Conservation (phyloP, 2,888 invertebrate species). For the Eilema caniola region DNA sequence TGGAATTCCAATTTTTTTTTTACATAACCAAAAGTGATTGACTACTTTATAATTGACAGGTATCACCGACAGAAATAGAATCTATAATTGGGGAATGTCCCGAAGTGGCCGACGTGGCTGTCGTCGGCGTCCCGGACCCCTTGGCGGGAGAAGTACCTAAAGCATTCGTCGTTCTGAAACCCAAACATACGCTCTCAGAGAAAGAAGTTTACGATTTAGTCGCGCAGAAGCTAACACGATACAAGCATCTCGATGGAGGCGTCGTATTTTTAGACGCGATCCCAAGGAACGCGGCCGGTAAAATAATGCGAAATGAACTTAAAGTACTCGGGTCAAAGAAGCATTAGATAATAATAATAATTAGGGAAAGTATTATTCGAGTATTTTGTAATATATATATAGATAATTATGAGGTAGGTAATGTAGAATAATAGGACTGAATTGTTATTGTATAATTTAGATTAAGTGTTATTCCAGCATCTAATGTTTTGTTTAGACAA, state of each 20-base stretch:
- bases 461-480: constrained; percentile 46
- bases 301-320: constrained; percentile 91
- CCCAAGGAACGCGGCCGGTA: constrained; percentile 92
- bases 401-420: constrained; percentile 38
- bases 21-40: not conserved
- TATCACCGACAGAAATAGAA: constrained; percentile 95
- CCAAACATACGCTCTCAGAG: constrained; percentile 84
- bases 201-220: constrained; percentile 87
- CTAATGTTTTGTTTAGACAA: constrained; percentile 35
- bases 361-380: constrained; percentile 38
- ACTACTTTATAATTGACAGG: constrained; percentile 81
- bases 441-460: constrained; percentile 42
- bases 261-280: constrained; percentile 90
- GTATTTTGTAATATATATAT: constrained; percentile 49
- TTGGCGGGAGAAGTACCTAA: constrained; percentile 91
- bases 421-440: constrained; percentile 48
- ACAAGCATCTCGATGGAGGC: constrained; percentile 91
- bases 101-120: constrained; percentile 92
- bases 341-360: constrained; percentile 43
- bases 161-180: constrained; percentile 90
- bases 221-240: constrained; percentile 89
- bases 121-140: constrained; percentile 91
- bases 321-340: constrained; percentile 77
- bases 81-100: constrained; percentile 91
- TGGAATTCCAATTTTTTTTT: too few species aligned